Evolutionary conservation across 2,797 vertebrate species (phyloP), one percentile per base, ranked within the genome.

Genomic region (Pseudochromis fuscus): DNA sequence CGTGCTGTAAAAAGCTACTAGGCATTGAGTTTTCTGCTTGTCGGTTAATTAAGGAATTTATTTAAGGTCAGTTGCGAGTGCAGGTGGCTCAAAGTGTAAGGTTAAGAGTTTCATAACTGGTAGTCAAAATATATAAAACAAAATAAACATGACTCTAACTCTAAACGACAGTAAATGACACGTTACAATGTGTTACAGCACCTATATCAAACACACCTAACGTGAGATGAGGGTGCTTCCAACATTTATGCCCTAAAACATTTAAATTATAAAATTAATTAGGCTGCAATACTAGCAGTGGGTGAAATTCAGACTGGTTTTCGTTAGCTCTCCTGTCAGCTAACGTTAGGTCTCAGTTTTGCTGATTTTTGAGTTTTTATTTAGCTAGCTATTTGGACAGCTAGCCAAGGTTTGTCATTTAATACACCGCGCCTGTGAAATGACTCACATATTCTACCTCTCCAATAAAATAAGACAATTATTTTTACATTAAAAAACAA

Each of bases 351-450:
- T 53, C 19, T 21, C 19, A 53, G 2, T 66, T 75, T 51, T 38
- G 60, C 71, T 73, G 30, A 69, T 50, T 13, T 19, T 42, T 72
- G 28, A 24, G 23, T 71, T 79, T 59, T 27, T 18, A 44, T 50
- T 44, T 27, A 53, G 8, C 31, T 27, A 61, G 58, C 61, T 15
- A 16, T 28, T 16, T 31, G 16, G 9, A 16, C 10, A 42, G 27
- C 3, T 37, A 30, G 24, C 46, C 15, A 0, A 49, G 9, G 45
- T 18, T 49, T 10, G 5, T 8, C 0, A 3, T 9, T 16, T 25
- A 12, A 15, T 5, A 4, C 27, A 12, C 18, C 1, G 7, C 8
- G 5, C 57, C 4, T 25, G 4, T 11, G 15, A 52, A 46, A 68
- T 30, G 5, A 25, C 2, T 3, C 1, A 19, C 3, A 30, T 16